Percentiles rank a stretch among this genome's conserved stretches.
Evolutionary conservation across 1,140 invertebrate genomes (phyloP).

Genomic region (Sitobion miscanthi): DNA sequence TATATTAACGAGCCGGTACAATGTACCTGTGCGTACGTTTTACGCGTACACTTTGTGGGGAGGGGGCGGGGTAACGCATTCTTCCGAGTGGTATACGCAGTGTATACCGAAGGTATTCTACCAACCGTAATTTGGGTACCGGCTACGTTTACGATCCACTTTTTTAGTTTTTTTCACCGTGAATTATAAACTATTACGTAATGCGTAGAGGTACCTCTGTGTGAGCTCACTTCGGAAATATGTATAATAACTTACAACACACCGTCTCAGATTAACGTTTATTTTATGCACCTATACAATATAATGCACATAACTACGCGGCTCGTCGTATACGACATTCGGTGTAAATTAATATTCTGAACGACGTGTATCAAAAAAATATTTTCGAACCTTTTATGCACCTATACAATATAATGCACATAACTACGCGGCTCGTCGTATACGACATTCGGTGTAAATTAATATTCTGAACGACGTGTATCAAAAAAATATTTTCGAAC

Average conservation of each 20-base stretch:
- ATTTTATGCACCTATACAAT: constrained; percentile 14
- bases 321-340: neutral
- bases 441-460: neutral
- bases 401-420: neutral
- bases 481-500: constrained; percentile 31
- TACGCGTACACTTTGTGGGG: neutral
- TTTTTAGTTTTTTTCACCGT: neutral
- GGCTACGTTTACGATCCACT: neutral
- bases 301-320: neutral
- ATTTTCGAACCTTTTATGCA: constrained; percentile 29
- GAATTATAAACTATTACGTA: constrained; percentile 27
- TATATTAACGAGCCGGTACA: neutral
- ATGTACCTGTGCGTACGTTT: too few species aligned
- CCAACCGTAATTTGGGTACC: neutral
- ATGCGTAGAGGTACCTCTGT: neutral
- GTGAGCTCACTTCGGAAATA: constrained; percentile 7
- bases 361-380: constrained; percentile 17
- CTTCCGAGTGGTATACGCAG: neutral
- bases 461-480: constrained; percentile 22
- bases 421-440: neutral
- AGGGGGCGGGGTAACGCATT: neutral
- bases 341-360: constrained; percentile 24
- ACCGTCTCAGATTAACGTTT: constrained; percentile 7
- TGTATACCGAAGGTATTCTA: neutral
- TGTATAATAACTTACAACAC: constrained; percentile 17